Evolutionary conservation across 2,113 vertebrate species (phyloP).

Genomic region (Ptilonorhynchus violaceus): DNA sequence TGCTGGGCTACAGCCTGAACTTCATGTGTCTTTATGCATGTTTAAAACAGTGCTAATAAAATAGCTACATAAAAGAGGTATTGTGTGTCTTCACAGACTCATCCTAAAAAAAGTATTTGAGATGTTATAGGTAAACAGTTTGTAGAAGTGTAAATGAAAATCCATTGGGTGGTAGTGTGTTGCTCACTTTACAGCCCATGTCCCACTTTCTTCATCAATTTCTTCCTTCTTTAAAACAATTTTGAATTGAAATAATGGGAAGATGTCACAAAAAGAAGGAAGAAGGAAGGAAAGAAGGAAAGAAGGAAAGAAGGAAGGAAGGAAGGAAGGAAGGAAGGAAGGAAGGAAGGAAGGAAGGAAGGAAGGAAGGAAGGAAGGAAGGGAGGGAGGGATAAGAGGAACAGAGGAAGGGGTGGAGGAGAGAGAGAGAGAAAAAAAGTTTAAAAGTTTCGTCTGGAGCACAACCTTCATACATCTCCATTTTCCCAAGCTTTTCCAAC

Average conservation of each 20-base stretch:
- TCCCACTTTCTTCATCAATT: neutral
- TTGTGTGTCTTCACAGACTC: neutral
- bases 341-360: rapidly evolving
- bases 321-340: too few relatives aligned
- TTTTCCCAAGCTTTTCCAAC: neutral
- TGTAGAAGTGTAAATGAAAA: neutral
- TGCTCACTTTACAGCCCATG: neutral
- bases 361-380: too few relatives aligned
- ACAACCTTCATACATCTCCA: neutral
- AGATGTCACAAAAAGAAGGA: neutral
- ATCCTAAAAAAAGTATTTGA: neutral
- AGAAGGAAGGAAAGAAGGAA: too few relatives aligned
- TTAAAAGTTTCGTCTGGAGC: neutral
- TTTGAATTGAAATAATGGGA: neutral
- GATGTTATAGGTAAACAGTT: neutral
- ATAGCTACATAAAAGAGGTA: neutral
- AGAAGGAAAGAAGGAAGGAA: rapidly evolving
- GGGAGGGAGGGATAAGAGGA: too few relatives aligned
- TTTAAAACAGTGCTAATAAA: neutral
- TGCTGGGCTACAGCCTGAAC: neutral
- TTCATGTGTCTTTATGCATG: neutral
- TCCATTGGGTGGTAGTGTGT: neutral
- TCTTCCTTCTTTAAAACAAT: neutral
- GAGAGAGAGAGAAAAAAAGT: too few relatives aligned
- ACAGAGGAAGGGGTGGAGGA: neutral